Evolutionary conservation across 2,113 vertebrate species (phyloP), one percentile per base, ranked within the genome.

Genomic region (Archilochus colubris): DNA sequence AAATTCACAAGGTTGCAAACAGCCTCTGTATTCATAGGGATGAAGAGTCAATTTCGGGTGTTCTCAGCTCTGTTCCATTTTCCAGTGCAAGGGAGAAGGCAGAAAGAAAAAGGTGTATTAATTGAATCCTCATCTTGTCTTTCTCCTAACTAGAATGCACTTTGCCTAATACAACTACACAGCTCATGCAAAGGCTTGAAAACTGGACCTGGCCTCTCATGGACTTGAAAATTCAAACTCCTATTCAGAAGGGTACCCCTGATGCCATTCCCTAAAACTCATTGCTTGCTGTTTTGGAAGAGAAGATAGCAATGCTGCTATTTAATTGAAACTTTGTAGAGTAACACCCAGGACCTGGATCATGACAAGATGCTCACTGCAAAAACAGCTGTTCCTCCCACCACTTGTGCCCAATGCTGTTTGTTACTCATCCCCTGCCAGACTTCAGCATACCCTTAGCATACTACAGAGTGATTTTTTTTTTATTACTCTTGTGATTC

Each of bases 201-300:
- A 84, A 78, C 38, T 38, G 23, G 59, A 62, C 59, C 33, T 62
- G 23, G 38, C 59, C 59, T 38, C 33, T 9, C 36, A 17, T 62
- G 59, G 59, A 38, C 40, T 46, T 43, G 40, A 62, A 78, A 81
- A 85, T 38, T 67, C 36, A 54, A 73, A 58, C n/a, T 82, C 20
- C 20, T 55, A 12, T n/a, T 4, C 7, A 80, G 69, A 83, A 89
- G 53, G 36, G 22, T 67, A 48, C 14, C 30, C 86, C 70, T 48
- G 20, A 27, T 66, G 11, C 40, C 73, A n/a, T 28, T 84, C 28
- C 38, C 19, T 27, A 15, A 48, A 62, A 86, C 30, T 66, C 0
- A 2, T 40, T 63, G 54, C 63, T 79, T 78, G 48, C 38, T 86
- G 0, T 0, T 0, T 77, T 81, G 74, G 64, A 74, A 57, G 33